phyloP scores from a whole-genome alignment of 53 echinoderm and acorn worm genomes.

The Antedon mediterranea region DNA sequence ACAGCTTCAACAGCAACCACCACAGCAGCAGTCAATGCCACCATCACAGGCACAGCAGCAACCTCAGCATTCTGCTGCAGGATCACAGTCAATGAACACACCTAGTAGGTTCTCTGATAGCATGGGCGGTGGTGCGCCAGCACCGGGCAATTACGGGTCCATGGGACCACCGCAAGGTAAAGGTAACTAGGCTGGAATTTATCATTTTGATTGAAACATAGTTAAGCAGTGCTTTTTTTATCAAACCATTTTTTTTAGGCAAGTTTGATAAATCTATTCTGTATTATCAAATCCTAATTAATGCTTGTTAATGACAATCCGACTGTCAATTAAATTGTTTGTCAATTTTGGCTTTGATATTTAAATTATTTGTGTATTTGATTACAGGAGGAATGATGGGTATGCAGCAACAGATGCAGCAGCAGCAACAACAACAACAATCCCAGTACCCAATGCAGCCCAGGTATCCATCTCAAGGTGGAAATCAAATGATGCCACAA shows the following conservation, averaged over 20 bases:
- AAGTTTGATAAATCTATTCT: too few relatives aligned
- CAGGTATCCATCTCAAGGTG: not conserved
- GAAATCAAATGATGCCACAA: slow-evolving; percentile 48
- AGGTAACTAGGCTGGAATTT: not conserved
- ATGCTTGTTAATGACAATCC: too few relatives aligned
- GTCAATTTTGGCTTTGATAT: too few relatives aligned
- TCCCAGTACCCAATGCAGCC: slow-evolving; percentile 25
- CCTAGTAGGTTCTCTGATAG: not conserved
- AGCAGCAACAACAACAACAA: slow-evolving; percentile 10
- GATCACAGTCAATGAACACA: not conserved
- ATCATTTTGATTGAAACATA: too few relatives aligned
- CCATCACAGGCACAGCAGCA: not conserved
- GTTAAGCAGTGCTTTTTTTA: too few relatives aligned
- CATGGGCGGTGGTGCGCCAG: not conserved
- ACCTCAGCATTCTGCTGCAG: not conserved
- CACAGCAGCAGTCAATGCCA: slow-evolving; percentile 6
- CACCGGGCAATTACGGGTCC: not conserved
- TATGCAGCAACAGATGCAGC: not conserved
- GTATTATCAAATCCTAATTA: too few relatives aligned
- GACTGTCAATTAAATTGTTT: too few relatives aligned
- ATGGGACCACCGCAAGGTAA: not conserved
- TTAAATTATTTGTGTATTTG: too few relatives aligned
- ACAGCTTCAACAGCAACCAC: slow-evolving; percentile 1
- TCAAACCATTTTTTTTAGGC: too few relatives aligned
- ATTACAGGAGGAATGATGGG: not conserved